Base-by-base conservation (phyloP, 2,888 invertebrate genomes). In the Acholoe squamosa region DNA sequence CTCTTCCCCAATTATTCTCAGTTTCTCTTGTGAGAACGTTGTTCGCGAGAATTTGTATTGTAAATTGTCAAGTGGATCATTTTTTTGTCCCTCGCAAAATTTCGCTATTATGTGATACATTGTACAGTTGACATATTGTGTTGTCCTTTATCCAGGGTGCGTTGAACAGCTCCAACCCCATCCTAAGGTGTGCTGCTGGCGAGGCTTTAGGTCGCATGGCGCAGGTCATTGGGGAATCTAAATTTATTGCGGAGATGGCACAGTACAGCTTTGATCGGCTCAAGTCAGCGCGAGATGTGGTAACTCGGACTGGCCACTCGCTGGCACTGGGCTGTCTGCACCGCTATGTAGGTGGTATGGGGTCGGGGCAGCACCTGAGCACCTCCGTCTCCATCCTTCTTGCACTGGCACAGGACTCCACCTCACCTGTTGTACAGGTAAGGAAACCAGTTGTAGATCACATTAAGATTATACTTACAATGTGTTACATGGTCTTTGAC, bases 241-340 rank as follows among this genome's bases (percentile, higher is more conserved):
- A 97, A 93, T 98, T 98, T 95, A 98, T 98, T 5, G 98, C 98
- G 16, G 98, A 98, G 95, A 96, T 98, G 95, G 98, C 98, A 0
- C 98, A 98, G 96, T 97, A 97, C 92, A 98, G 98, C 96, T 98
- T 98, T 94, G 98, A 98, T 95, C 96, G 96, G 92, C 96, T 98
- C 92, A 98, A 98, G 96, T 97, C 97, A 12, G 98, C 98, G 0
- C 97, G 98, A 84, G 98, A 98, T 96, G 98, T 98, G 61, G 97
- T 98, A 22, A 98, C 97, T 92, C 96, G 98, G 91, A 98, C 98
- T 0, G 97, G 97, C 7, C 98, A 98, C 96, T 98, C 98, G 0
- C 96, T 99, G 92, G 98, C 99, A 0, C 97, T 99, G n/a, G 99
- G 99, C 61, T 99, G 98, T 94, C 97, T 99, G 84, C 99, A 99